Evolutionary conservation across 2,113 vertebrate genomes (phyloP), one percentile per base, ranked within the genome.

Genomic region (Xiphias gladius): DNA sequence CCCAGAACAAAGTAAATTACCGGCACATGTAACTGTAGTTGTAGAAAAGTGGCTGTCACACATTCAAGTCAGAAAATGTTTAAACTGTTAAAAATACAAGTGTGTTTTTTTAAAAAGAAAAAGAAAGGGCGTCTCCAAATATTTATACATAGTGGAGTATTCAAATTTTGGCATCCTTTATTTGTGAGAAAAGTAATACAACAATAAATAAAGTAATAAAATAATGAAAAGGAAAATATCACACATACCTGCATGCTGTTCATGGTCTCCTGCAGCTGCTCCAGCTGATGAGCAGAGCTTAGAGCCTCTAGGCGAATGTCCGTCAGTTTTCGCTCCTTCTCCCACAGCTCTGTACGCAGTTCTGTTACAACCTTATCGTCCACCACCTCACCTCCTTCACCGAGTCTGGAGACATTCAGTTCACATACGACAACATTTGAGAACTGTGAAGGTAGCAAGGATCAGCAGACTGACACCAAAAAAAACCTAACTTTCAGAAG

Each of bases 241-340:
- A n/a, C 50, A 84, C 61, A 61, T 43, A 98, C 98, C 97, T 99
- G 97, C 98, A 99, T 99, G 86, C 95, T 97, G 90, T 94, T 97
- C 98, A 99, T 99, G 52, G 98, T 97, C 68, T 99, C 98, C 76
- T 98, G 96, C 46, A 99, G 95, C 92, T 99, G 98, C 87, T 99
- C 98, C 82, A 99, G 95, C 84, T 98, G 98, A 83, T 98, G 97
- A 66, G 98, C 98, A 0, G 98, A 99, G 93, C 94, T 98, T 5
- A 99, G 95, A 50, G 98, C 98, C 91, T 99, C 98, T 80, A 99
- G 88, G 5, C 98, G 97, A 85, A 99, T 98, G 80, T 99, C 98
- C 0, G 98, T 99, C 39, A 99, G 95, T 89, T 99, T 99, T 90
- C 97, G 96, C 79, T 99, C 98, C 88, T 99, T 99, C 89, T 99